phyloP scores from a whole-genome alignment of 2,888 invertebrate species.

The Baronia brevicornis region DNA sequence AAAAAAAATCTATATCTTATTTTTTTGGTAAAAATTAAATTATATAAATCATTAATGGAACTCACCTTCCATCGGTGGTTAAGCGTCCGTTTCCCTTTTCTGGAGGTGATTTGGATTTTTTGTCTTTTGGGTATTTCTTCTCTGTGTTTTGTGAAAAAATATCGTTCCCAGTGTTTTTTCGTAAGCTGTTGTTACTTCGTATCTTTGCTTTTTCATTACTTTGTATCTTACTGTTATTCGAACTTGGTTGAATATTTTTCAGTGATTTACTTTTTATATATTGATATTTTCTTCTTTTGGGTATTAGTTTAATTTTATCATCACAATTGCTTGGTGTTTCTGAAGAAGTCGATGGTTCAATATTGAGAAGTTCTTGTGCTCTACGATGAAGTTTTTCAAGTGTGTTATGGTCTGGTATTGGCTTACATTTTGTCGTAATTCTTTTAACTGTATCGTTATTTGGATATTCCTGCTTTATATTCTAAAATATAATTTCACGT shows the following conservation, averaged over 20 bases:
- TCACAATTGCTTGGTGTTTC: constrained; percentile 37
- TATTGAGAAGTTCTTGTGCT: constrained; percentile 56
- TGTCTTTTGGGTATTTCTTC: no score
- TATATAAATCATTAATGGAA: not conserved
- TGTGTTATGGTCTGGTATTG: constrained; percentile 34
- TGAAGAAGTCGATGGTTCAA: constrained; percentile 46
- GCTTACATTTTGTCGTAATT: constrained; percentile 24
- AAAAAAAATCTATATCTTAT: constrained; percentile 12
- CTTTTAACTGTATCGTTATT: constrained; percentile 18
- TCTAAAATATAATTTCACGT: constrained; percentile 6
- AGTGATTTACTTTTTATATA: constrained; percentile 15
- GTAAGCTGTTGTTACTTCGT: no score
- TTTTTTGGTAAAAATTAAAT: no score
- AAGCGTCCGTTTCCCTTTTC: constrained; percentile 18
- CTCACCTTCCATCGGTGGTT: constrained; percentile 26
- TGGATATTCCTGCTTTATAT: constrained; percentile 2
- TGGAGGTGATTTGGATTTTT: constrained; percentile 9
- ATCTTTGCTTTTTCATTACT: no score
- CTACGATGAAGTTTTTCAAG: constrained; percentile 57
- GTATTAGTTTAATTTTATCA: constrained; percentile 21
- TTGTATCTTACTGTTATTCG: constrained; percentile 18
- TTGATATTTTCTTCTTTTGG: constrained; percentile 17
- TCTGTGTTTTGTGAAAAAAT: no score
- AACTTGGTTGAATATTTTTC: constrained; percentile 13
- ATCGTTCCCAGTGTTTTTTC: no score